Evolutionary conservation across 2,888 invertebrate genomes (phyloP).

Genomic region (Barypeithes pellucidus): DNA sequence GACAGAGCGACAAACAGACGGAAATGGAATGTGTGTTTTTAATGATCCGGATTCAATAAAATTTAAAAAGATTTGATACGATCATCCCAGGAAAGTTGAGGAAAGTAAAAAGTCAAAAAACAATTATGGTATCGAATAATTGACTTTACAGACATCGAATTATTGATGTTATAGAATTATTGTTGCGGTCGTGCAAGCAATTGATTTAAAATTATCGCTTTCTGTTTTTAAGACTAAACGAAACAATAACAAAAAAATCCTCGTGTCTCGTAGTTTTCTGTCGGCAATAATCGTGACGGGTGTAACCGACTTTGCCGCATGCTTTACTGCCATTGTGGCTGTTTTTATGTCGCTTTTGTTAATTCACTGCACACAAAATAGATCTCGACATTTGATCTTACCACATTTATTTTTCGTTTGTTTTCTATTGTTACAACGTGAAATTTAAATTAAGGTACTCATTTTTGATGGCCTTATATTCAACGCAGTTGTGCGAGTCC

Average conservation of each 20-base stretch:
- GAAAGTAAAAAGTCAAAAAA: no score
- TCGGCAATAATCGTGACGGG: slow-evolving; percentile 51
- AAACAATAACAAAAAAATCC: slow-evolving; percentile 40
- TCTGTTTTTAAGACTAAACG: slow-evolving; percentile 33
- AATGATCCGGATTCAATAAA: no score
- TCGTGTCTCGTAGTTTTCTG: slow-evolving; percentile 50
- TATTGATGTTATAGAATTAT: slow-evolving; percentile 26
- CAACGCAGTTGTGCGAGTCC: no score
- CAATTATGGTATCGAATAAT: neutral
- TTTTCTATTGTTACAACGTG: slow-evolving; percentile 22
- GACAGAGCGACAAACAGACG: no score
- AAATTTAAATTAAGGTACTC: neutral
- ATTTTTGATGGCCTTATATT: no score
- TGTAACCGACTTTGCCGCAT: slow-evolving; percentile 47
- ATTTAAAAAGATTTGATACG: no score
- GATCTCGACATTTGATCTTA: slow-evolving; percentile 47
- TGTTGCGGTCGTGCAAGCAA: slow-evolving; percentile 31
- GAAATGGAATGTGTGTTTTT: no score
- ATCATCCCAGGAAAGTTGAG: no score
- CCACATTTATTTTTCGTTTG: slow-evolving; percentile 33
- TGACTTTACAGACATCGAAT: neutral
- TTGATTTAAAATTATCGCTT: slow-evolving; percentile 41
- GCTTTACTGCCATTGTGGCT: slow-evolving; percentile 36
- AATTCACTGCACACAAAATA: slow-evolving; percentile 38
- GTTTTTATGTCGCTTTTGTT: slow-evolving; percentile 45